Evolutionary conservation across 1,140 invertebrate genomes (phyloP), one percentile per base, ranked within the genome.

Genomic region (Palaemon carinicauda): DNA sequence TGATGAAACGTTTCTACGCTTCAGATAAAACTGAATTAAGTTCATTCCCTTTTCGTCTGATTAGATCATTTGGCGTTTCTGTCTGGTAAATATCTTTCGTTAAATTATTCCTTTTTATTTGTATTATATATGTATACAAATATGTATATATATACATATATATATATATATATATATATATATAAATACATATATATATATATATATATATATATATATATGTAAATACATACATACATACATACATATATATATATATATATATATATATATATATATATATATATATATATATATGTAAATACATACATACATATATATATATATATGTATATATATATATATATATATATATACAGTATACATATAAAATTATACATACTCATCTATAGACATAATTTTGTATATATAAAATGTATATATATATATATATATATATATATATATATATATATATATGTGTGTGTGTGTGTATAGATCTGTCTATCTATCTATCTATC

Each of bases 121-220:
- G n/a, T n/a, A n/a, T n/a, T 54, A 52, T 9, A 79, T 79, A 79
- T 54, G 52, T 79, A 79, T n/a, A n/a, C n/a, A n/a, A n/a, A n/a
- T n/a, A n/a, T n/a, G n/a, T n/a, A n/a, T n/a, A n/a, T n/a, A n/a
- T n/a, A n/a, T n/a, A n/a, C n/a, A n/a, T n/a, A n/a, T n/a, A n/a
- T n/a, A n/a, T n/a, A n/a, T n/a, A n/a, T n/a, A n/a, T n/a, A n/a
- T n/a, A n/a, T n/a, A n/a, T n/a, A n/a, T n/a, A n/a, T 54, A 79
- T 79, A 15, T 79, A 54, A n/a, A 27, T 69, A 27, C 21, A 69
- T 69, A 4, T 27, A 69, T 69, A 27, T 69, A 69, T 69, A 27
- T 7, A 69, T 69, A 27, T 69, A 69, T 69, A 27, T 69, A 27
- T 27, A 27, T 69, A 69, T 69, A 27, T 69, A 69, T 27, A 0